Evolutionary conservation across 2,888 invertebrate genomes (phyloP), one percentile per base, ranked within the genome.

Genomic region (Harpalus rubripes): DNA sequence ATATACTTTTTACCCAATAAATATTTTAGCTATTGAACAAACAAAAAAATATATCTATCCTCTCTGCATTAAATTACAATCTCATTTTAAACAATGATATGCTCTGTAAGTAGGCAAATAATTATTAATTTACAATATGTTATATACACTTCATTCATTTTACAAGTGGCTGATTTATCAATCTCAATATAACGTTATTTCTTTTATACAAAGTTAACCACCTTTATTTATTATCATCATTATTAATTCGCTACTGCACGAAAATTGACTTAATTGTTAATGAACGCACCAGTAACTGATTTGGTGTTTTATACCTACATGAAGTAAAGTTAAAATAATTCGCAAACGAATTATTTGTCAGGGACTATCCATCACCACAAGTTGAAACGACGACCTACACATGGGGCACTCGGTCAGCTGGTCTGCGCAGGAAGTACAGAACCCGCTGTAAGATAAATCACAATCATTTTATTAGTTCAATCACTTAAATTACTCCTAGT

Each of bases 361-460:
- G 88, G 91, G 91, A 89, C 90, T 91, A 87, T 92, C 92, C 82
- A 91, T 90, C 84, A 91, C 88, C 68, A 92, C 90, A 88, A 92
- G 91, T 88, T 92, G 91, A 87, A 96, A 95, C 74, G 92, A 91
- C 85, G 94, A 93, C 87, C 98, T 94, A 91, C 98, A 98, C 93
- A 98, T 94, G 12, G 98, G 98, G 91, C 98, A 98, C 87, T 95
- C 95, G 87, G 94, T 94, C 87, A 98, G 90, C 90, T 96, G 96
- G 84, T 94, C 92, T 12, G 96, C 95, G 92, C 97, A 97, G 12
- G 93, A 92, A 74, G 93, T 93, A 92, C 98, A 98, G 92, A 98
- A 97, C 58, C 97, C 98, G 91, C 97, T 94, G 92, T 79, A 93
- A 92, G 86, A 63, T 81, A 83, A 86, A 68, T 16, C 58, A 58